Evolutionary conservation across 2,797 vertebrate genomes (phyloP).

Genomic region (Coregonus ussuriensis): DNA sequence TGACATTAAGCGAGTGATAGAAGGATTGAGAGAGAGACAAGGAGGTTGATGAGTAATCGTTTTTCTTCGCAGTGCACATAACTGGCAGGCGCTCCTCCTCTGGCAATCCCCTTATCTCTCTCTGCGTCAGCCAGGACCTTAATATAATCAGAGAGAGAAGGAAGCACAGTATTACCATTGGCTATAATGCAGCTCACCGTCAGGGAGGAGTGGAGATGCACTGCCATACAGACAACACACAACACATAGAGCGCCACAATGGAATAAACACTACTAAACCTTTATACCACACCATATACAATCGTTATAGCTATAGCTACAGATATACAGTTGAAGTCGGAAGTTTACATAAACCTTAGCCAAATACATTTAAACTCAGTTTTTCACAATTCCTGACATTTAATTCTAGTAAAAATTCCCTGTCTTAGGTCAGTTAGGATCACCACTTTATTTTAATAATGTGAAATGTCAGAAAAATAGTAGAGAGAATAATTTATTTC

Average conservation of each 20-base stretch:
- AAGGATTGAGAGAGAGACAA: constrained; percentile 1
- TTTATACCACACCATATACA: not conserved
- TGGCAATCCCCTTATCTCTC: constrained; percentile 42
- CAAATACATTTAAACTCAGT: no score
- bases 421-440: no score
- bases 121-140: constrained; percentile 35
- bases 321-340: not conserved
- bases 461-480: no score
- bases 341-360: no score
- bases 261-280: not conserved
- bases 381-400: no score
- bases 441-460: no score
- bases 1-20: not conserved
- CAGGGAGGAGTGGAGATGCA: not conserved
- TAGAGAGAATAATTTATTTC: no score
- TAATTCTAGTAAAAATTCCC: no score
- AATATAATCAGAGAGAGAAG: constrained; percentile 16
- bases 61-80: constrained; percentile 9
- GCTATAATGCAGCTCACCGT: not conserved
- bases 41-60: constrained; percentile 21
- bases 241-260: not conserved
- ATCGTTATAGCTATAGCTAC: not conserved
- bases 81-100: constrained; percentile 11
- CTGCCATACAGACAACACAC: not conserved
- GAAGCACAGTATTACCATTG: constrained; percentile 3